Conservation (phyloP, 1,140 invertebrate genomes). For the Luehdorfia chinensis region DNA sequence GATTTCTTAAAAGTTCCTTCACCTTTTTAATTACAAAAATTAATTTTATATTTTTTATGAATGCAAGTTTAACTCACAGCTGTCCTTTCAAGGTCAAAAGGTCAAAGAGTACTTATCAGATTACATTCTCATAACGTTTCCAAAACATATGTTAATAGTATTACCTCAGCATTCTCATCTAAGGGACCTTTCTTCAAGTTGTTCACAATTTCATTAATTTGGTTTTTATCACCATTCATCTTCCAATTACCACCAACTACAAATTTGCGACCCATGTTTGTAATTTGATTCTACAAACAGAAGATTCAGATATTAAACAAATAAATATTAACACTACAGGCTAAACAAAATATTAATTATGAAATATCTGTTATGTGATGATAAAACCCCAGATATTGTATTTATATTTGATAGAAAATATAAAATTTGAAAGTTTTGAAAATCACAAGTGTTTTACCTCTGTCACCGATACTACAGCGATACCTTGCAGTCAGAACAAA, state of each 20-base stretch:
- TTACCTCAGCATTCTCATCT: slow-evolving; percentile 87
- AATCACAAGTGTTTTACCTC: neutral
- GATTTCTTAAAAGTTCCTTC: too few species aligned
- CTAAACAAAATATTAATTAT: neutral
- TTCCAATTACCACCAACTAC: slow-evolving; percentile 99
- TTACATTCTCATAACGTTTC: too few species aligned
- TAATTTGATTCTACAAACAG: slow-evolving; percentile 18
- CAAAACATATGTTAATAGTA: slow-evolving; percentile 6
- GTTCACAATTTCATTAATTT: slow-evolving; percentile 90
- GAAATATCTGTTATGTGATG: too few species aligned
- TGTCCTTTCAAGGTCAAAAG: too few species aligned
- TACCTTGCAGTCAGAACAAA: neutral
- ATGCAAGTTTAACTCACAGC: too few species aligned
- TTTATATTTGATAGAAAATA: neutral
- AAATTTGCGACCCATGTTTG: slow-evolving; percentile 90
- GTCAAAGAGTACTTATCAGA: too few species aligned
- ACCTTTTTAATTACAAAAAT: too few species aligned
- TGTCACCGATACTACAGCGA: too few species aligned
- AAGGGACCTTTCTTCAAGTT: slow-evolving; percentile 88
- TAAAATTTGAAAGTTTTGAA: neutral
- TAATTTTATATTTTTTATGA: too few species aligned
- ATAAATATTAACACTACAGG: neutral
- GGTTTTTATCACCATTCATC: slow-evolving; percentile 82
- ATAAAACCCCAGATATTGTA: neutral
- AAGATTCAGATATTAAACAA: neutral